Evolutionary conservation across 1,140 invertebrate species (phyloP).

Genomic region (Chymomyza costata): DNA sequence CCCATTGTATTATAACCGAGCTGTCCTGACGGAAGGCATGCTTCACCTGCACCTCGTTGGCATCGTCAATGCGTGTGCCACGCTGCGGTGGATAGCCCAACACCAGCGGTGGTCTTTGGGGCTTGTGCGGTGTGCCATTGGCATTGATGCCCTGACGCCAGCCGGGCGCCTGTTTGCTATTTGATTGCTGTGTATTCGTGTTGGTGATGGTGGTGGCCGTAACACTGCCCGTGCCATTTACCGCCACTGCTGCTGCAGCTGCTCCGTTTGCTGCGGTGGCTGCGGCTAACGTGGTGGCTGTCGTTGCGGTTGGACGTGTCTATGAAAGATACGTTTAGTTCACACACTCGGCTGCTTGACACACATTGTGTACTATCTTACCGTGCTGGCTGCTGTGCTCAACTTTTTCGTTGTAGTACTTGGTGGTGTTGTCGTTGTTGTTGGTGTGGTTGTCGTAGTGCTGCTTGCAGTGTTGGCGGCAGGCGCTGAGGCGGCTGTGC

Average conservation of each 20-base stretch:
- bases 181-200: conserved; percentile 17
- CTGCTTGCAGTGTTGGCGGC: conserved; percentile 70
- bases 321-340: too few relatives aligned
- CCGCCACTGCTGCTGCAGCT: conserved; percentile 38
- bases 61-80: conserved; percentile 78
- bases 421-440: conserved; percentile 36
- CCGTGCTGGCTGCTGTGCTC: conserved; percentile 44
- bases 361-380: too few relatives aligned
- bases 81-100: conserved; percentile 82
- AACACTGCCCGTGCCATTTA: conserved; percentile 53
- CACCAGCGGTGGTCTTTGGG: conserved; percentile 83
- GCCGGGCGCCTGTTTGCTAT: conserved; percentile 45
- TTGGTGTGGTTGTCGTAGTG: conserved; percentile 47
- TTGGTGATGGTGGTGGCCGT: conserved; percentile 57
- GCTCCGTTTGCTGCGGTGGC: conserved; percentile 33
- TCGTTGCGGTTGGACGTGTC: conserved; percentile 48
- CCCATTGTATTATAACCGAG: conserved; percentile 93
- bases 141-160: conserved; percentile 67
- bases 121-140: conserved; percentile 76
- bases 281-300: conserved; percentile 27
- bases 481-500: conserved; percentile 63
- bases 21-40: conserved; percentile 90
- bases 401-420: conserved; percentile 42
- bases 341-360: too few relatives aligned
- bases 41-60: conserved; percentile 88